phyloP scores from a whole-genome alignment of 2,797 vertebrate genomes.

The Anabacerthia variegaticeps region DNA sequence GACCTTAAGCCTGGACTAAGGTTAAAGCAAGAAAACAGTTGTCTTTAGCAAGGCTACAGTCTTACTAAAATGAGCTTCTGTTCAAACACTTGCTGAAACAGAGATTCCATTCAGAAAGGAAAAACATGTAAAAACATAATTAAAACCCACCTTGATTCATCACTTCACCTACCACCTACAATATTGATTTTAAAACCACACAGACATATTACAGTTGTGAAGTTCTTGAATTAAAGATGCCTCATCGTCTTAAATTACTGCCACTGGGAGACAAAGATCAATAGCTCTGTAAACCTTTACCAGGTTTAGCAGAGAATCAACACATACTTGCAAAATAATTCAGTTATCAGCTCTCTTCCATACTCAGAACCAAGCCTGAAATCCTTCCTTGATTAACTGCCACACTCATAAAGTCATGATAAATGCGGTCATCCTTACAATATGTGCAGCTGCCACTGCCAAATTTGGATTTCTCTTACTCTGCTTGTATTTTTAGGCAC shows the following conservation, averaged over 20 bases:
- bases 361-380: background rate
- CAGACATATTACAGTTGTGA: background rate
- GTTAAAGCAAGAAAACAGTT: background rate
- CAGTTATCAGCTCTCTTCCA: background rate
- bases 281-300: background rate
- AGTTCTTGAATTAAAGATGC: background rate
- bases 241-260: background rate
- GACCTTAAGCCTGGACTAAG: background rate
- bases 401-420: constrained; percentile 9
- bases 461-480: constrained; percentile 41
- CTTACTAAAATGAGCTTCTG: background rate
- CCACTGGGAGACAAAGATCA: background rate
- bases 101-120: background rate
- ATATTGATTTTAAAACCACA: background rate
- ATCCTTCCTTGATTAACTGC: background rate
- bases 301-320: background rate
- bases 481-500: constrained; percentile 45
- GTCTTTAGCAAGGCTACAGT: background rate
- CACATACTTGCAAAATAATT: background rate
- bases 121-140: background rate
- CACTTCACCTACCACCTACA: background rate
- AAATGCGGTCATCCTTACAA: constrained; percentile 11
- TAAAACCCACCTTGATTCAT: background rate
- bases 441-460: background rate
- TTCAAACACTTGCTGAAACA: background rate